Evolutionary conservation across 1,140 invertebrate genomes (phyloP).

Genomic region (Diorhabda elongata): DNA sequence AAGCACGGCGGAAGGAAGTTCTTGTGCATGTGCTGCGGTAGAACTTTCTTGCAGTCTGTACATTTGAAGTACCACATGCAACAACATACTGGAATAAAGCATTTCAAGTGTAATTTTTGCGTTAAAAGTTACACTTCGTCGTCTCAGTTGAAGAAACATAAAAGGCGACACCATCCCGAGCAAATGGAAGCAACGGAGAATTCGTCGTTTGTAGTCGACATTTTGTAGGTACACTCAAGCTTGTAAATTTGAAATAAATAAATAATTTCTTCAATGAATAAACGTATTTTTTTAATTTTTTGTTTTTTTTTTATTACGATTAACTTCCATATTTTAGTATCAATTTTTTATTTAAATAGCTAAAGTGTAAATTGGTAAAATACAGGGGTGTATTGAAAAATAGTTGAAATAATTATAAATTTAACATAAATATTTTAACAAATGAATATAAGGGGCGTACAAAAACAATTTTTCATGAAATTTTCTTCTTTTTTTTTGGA

Average conservation of each 20-base stretch:
- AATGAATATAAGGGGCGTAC: too few relatives aligned
- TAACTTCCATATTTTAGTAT: too few relatives aligned
- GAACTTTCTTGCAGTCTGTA: constrained; percentile 17
- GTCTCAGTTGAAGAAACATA: constrained; percentile 19
- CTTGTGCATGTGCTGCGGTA: constrained; percentile 19
- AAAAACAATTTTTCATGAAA: too few relatives aligned
- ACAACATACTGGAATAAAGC: constrained; percentile 21
- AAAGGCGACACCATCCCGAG: constrained; percentile 8
- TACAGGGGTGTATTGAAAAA: too few relatives aligned
- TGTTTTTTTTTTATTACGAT: too few relatives aligned
- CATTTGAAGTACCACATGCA: constrained; percentile 24
- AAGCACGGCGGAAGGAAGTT: constrained; percentile 17
- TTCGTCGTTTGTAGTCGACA: not conserved
- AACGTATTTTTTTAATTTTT: too few relatives aligned
- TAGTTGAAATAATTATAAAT: too few relatives aligned
- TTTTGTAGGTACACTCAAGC: not conserved
- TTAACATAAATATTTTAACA: too few relatives aligned
- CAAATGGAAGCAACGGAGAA: not conserved
- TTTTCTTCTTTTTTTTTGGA: too few relatives aligned
- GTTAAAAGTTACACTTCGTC: constrained; percentile 21
- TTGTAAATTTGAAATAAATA: not conserved
- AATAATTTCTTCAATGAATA: too few relatives aligned
- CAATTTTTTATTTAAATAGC: too few relatives aligned
- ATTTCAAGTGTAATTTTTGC: constrained; percentile 21
- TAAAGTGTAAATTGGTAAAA: too few relatives aligned